Evolutionary conservation across 2,888 invertebrate genomes (phyloP), one percentile per base, ranked within the genome.

Genomic region (Carcina quercana): DNA sequence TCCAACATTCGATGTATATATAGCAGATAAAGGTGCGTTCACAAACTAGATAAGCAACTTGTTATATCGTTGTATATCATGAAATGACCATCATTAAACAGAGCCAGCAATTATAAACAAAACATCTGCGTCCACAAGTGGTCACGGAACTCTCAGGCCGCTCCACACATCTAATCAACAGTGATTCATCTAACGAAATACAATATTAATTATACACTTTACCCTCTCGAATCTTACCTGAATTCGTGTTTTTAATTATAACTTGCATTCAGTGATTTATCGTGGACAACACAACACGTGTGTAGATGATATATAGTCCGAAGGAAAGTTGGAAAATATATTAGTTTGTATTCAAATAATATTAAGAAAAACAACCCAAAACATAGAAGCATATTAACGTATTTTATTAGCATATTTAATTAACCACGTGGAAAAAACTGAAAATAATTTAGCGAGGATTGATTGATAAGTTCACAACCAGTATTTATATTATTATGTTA

Each of bases 131-230:
- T 73, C 61, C 54, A 63, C 60, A 50, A 57, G 58, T 61, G 58
- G 60, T 65, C 69, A 64, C 61, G 65, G 59, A 55, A 53, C 60
- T 62, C 52, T 51, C 50, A 47, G 48, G 47, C 53, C 47, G 43
- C 59, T 52, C 51, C 56, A 52, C 61, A 46, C 60, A 59, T 61
- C 70, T 73, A 79, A 80, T 78, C 76, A 76, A 69, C 71, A 66
- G 70, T 71, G 75, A 79, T 80, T 75, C 80, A 76, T 80, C 78
- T 78, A 69, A 73, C 60, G 63, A 74, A 75, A 79, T 53, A 63
- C 54, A 58, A 70, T 78, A 76, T 75, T 83, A 83, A 83, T 83
- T 79, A 82, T 73, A 82, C 51, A 67, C 64, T 61, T 47, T 64
- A 20, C 61, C 59, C 12, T 67, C 64, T 63, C 58, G 67, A 72